These are phyloP conservation scores for Arenaria interpres DNA, from an alignment of 2,113 vertebrate genomes.

Conservation along the genomic window DNA sequence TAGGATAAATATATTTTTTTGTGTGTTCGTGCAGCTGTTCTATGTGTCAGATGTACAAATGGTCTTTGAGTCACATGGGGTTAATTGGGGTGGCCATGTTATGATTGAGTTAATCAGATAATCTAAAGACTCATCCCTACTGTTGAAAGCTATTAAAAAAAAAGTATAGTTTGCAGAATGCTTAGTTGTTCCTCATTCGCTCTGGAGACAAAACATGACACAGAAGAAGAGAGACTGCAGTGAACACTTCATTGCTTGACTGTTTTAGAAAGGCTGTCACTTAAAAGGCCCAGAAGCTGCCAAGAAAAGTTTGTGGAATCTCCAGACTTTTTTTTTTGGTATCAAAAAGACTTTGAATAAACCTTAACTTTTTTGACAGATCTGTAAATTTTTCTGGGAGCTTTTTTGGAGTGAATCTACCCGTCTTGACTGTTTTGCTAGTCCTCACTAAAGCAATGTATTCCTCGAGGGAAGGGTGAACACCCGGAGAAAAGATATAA, in stretches of 20 bases:
- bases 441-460: background rate
- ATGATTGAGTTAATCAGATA: background rate
- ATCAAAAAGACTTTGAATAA: background rate
- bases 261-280: background rate
- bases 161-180: background rate
- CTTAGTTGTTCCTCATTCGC: background rate
- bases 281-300: background rate
- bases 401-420: background rate
- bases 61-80: background rate
- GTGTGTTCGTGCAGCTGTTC: background rate
- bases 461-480: background rate
- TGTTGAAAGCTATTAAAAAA: background rate
- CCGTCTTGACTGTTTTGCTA: background rate
- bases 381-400: background rate
- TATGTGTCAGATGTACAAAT: background rate
- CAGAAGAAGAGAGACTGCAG: background rate
- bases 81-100: background rate
- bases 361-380: background rate
- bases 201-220: background rate
- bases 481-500: background rate
- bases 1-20: background rate
- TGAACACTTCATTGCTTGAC: background rate
- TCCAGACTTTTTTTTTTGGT: background rate
- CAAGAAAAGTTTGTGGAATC: background rate
- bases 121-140: background rate